These are phyloP conservation scores for Tympanuchus pallidicinctus DNA, from an alignment of 2,113 vertebrate genomes.

Conservation along the genomic window DNA sequence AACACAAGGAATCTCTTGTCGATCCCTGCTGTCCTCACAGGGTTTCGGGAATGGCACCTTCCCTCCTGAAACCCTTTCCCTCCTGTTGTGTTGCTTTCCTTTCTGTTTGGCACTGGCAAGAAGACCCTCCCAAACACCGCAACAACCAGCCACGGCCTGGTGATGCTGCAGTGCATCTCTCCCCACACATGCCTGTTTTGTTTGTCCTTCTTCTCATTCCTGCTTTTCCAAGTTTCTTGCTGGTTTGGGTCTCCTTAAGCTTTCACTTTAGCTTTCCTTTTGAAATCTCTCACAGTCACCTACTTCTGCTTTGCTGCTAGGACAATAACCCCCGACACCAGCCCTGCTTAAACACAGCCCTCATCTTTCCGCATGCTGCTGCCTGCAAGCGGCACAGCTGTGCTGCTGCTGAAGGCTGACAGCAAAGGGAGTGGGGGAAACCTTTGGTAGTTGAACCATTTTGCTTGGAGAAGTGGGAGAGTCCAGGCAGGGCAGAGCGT, in stretches of 20 bases:
- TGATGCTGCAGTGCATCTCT: neutral
- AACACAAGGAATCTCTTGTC: neutral
- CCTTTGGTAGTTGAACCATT: neutral
- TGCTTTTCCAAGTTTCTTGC: neutral
- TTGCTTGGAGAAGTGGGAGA: neutral
- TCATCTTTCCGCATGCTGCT: neutral
- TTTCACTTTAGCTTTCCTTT: neutral
- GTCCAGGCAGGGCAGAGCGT: neutral
- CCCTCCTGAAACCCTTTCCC: neutral
- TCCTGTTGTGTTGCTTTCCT: neutral
- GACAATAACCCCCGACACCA: neutral
- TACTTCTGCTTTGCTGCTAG: neutral
- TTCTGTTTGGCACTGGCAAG: constrained; percentile 20
- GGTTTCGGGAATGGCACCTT: neutral
- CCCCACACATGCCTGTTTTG: neutral
- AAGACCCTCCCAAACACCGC: constrained; percentile 18
- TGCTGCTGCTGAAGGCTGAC: neutral
- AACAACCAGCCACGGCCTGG: neutral
- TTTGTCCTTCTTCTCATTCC: constrained; percentile 22
- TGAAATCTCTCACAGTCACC: neutral
- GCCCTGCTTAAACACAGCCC: neutral
- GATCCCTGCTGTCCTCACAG: neutral
- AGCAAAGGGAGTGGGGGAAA: neutral
- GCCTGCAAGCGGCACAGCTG: neutral
- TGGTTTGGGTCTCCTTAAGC: neutral